These are phyloP conservation scores for Euwallacea fornicatus DNA, from an alignment of 1,140 invertebrate genomes.

Conservation along the genomic window DNA sequence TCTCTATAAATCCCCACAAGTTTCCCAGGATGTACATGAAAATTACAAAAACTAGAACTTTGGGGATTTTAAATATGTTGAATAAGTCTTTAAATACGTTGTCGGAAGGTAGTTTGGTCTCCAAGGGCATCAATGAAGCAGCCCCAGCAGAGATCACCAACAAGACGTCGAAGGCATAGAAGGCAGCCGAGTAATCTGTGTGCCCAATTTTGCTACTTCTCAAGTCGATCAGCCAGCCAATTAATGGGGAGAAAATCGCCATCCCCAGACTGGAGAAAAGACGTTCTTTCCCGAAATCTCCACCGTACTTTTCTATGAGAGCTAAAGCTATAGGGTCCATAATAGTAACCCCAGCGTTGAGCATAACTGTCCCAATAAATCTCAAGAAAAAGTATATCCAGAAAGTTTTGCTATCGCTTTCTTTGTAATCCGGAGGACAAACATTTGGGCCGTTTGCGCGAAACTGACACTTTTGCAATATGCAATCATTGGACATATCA, in stretches of 20 bases:
- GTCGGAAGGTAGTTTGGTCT: constrained; percentile 71
- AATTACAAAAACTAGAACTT: constrained; percentile 73
- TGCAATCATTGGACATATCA: constrained; percentile 57
- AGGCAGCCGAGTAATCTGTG: constrained; percentile 76
- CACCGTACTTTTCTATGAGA: constrained; percentile 77
- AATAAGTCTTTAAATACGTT: constrained; percentile 69
- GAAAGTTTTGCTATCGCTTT: constrained; percentile 72
- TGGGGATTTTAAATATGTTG: constrained; percentile 72
- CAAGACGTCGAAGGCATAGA: constrained; percentile 73
- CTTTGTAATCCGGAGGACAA: constrained; percentile 72
- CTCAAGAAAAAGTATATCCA: constrained; percentile 77
- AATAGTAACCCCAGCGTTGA: constrained; percentile 74
- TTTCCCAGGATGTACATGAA: constrained; percentile 74
- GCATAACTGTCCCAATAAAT: constrained; percentile 74
- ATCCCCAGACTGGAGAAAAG: constrained; percentile 78
- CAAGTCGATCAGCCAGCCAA: constrained; percentile 75
- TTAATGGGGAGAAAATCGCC: constrained; percentile 79
- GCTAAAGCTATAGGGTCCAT: constrained; percentile 81
- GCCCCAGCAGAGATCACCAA: constrained; percentile 68
- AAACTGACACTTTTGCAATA: constrained; percentile 72
- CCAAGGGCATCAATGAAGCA: constrained; percentile 71
- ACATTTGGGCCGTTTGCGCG: constrained; percentile 68
- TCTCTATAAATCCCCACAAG: constrained; percentile 84
- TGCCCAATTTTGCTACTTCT: constrained; percentile 64
- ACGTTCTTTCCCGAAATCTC: constrained; percentile 77